Evolutionary conservation across 2,888 invertebrate species (phyloP), one percentile per base, ranked within the genome.

Genomic region (Leptura quadrifasciata): DNA sequence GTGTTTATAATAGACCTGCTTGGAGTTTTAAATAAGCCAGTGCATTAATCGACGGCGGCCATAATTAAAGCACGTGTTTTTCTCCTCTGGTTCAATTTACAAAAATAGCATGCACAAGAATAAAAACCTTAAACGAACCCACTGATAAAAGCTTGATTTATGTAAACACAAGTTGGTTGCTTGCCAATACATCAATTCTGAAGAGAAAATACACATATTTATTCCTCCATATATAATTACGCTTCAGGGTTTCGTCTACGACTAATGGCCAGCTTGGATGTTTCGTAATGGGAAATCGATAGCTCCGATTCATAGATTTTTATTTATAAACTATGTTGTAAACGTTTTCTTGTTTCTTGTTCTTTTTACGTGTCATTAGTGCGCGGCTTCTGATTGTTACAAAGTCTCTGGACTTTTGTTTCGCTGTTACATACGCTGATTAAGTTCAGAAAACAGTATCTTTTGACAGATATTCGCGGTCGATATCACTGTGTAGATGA

Each of bases 171-270:
- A 76, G 60, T 80, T 80, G 81, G 81, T 74, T 24, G 71, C 54
- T 61, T 76, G 81, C 81, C 81, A 81, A 75, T 74, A 77, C 77
- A 75, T 81, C 81, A 77, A 81, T 81, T 81, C 64, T 47, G 54
- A 70, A 70, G 72, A 69, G 73, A 76, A 68, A 73, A 76, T 67
- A 64, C 67, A 71, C 74, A 21, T 76, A 76, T 73, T 76, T 76
- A 76, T 76, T 73, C 58, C 67, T 70, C 57, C 70, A 67, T 74
- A 72, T 76, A 73, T 76, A 76, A 76, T 76, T 76, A 69, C 69
- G 57, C 27, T 20, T 69, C 58, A 58, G 58, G 69, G 58, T 69
- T 58, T 58, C 58, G 69, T 69, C 58, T 58, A 68, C 27, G 39
- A 17, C 67, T 68, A 69, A 69, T 69, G 69, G 58, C 35, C 39